Base-by-base conservation (phyloP, 2,888 invertebrate species). In the Hyalella azteca region DNA sequence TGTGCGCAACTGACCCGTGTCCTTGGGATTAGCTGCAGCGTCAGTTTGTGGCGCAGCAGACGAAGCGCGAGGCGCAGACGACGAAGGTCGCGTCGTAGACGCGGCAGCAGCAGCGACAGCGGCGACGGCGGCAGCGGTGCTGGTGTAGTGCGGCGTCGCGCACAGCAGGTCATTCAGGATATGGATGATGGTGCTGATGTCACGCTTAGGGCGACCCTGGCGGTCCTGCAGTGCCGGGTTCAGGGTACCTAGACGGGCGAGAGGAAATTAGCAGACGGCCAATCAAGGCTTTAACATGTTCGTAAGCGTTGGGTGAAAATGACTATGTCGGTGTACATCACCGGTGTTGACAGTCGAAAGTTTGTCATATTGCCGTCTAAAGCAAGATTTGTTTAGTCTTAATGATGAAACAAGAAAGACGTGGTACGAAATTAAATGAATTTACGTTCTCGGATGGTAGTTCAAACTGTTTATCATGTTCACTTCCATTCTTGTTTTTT, bases 161-260 rank as follows among this genome's bases (percentile, higher is more conserved):
- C 96, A 95, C 84, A 97, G 90, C 86, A 97, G 91, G 89, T 97
- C 97, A 88, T 97, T 97, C 85, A 97, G 90, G 88, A 97, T 97
- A 88, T 97, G 97, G 86, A 97, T 95, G 85, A 97, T 96, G 73
- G 97, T 97, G 81, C 95, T 95, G 86, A 97, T 96, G 89, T 96
- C 96, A 84, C 96, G 92, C 87, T 96, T 94, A 77, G 97, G 97
- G 86, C 95, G 91, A 15, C 97, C 97, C 87, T 93, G 93, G 86
- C 91, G 92, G 89, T 97, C 97, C 89, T 97, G 97, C 76, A 96
- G 90, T 66, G 96, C 95, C 78, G 96, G 97, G 88, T 96, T 97
- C 78, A 97, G 88, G 26, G 96, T 97, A 78, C 97, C 97, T 87
- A 85, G 1, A 85, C 85, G 41, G 50, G 50, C 22, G 9, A 26